Percentiles rank a stretch among this genome's conserved stretches.
Evolutionary conservation across 2,113 vertebrate genomes (phyloP).

Genomic region (Myotis yumanensis): DNA sequence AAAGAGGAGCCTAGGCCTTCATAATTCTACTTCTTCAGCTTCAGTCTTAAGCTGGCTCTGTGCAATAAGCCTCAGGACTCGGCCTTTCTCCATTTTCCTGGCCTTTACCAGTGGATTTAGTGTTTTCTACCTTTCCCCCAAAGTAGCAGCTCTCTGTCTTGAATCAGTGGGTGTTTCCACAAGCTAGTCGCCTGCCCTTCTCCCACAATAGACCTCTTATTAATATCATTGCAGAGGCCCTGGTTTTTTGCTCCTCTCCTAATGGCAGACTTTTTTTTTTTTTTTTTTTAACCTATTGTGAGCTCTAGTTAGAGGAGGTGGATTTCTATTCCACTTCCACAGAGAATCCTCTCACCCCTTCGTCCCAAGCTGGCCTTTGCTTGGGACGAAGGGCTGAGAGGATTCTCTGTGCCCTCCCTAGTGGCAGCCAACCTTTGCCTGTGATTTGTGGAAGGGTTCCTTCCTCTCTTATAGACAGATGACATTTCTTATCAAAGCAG

Average conservation of each 20-base stretch:
- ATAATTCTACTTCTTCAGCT: background rate
- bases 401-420: background rate
- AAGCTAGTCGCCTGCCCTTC: background rate
- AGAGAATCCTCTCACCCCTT: too few relatives aligned
- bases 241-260: background rate
- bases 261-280: background rate
- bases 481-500: background rate
- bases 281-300: background rate
- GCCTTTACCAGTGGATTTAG: background rate
- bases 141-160: background rate
- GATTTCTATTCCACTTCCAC: background rate
- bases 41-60: background rate
- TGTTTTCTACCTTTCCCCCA: background rate
- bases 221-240: background rate
- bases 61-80: background rate
- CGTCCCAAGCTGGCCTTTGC: background rate
- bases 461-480: background rate
- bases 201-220: background rate
- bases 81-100: background rate
- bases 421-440: background rate
- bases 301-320: background rate
- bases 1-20: background rate
- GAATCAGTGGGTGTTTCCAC: background rate
- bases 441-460: background rate
- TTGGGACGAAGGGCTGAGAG: background rate